A percentile compares a stretch with the other conserved stretches of the same genome.
phyloP scores from a whole-genome alignment of 1,140 invertebrate genomes.

The Meloidogyne hapla region DNA sequence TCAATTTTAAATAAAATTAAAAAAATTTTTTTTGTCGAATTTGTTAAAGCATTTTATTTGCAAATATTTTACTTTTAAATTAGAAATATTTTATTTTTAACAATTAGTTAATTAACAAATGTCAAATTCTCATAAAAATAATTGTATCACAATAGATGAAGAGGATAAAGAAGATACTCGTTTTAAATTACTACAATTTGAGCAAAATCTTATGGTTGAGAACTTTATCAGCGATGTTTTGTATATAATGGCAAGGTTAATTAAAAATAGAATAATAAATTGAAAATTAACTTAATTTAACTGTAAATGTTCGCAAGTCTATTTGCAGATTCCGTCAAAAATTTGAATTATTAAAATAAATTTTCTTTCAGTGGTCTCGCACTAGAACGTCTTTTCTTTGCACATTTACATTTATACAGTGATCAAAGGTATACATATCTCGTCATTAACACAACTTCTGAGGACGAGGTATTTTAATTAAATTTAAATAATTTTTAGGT shows the following conservation, averaged over 20 bases:
- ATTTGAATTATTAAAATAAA: no score
- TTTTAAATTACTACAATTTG: constrained; percentile 42
- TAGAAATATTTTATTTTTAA: no score
- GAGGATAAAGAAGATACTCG: constrained; percentile 28
- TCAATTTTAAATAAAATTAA: background rate
- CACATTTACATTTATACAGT: constrained; percentile 59
- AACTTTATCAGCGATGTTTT: constrained; percentile 56
- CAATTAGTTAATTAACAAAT: background rate
- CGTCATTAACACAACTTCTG: constrained; percentile 55
- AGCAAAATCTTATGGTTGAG: constrained; percentile 50
- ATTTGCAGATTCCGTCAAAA: no score
- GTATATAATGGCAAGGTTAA: constrained; percentile 50
- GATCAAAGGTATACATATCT: constrained; percentile 47
- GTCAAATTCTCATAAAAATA: background rate
- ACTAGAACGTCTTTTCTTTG: constrained; percentile 54
- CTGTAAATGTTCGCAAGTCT: no score
- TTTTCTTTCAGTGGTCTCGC: constrained; percentile 49
- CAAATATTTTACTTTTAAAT: background rate
- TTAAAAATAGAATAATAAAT: background rate
- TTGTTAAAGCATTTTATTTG: background rate
- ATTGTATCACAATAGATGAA: background rate
- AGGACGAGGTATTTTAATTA: constrained; percentile 48
- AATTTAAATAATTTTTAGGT: background rate
- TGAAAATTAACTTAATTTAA: no score
- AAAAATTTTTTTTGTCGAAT: background rate